Evolutionary conservation across 2,113 vertebrate genomes (phyloP).

Genomic region (Gobius niger): DNA sequence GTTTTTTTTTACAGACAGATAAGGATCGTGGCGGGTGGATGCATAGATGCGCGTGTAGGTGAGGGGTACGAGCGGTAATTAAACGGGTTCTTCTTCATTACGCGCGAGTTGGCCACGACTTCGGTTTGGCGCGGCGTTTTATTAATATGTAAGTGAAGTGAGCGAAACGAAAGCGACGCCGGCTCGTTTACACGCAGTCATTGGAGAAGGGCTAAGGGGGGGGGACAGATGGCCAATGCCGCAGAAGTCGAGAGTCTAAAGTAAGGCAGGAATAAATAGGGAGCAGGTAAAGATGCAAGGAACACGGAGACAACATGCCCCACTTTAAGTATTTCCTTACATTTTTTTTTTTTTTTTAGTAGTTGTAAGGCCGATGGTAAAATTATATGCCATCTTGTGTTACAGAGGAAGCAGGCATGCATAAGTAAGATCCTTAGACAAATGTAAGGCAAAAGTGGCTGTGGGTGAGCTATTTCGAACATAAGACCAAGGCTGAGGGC

Average conservation of each 20-base stretch:
- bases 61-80: constrained; percentile 6
- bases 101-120: constrained; percentile 31
- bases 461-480: not conserved
- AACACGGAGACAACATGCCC: not conserved
- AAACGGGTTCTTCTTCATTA: not conserved
- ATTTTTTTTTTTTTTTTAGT: not conserved
- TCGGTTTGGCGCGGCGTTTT: not conserved
- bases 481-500: not conserved
- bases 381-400: constrained; percentile 3
- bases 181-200: constrained; percentile 44
- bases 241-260: not conserved
- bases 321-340: not conserved
- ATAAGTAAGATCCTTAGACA: not conserved
- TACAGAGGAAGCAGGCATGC: not conserved
- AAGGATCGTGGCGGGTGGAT: not conserved
- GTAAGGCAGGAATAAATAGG: not conserved
- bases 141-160: not conserved
- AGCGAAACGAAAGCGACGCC: constrained; percentile 31
- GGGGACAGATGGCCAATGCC: constrained; percentile 23
- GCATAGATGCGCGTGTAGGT: constrained; percentile 19
- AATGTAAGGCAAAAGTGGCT: not conserved
- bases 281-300: not conserved
- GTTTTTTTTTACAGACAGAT: not conserved
- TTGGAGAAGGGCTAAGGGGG: constrained; percentile 35
- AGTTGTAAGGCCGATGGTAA: not conserved